Evolutionary conservation across 1,140 invertebrate species (phyloP).

Genomic region (Polypedilum vanderplanki): DNA sequence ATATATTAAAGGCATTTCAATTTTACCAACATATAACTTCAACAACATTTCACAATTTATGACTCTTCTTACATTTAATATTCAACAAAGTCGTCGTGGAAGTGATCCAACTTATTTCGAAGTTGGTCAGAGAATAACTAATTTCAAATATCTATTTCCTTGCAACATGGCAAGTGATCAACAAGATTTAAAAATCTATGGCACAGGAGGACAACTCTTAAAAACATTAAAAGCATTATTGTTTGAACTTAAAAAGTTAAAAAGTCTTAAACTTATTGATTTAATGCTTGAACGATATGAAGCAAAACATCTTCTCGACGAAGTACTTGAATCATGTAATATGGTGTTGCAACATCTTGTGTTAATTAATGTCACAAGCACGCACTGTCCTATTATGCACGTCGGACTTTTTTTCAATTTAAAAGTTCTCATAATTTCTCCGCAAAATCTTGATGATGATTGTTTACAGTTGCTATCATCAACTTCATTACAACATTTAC

Average conservation of each 20-base stretch:
- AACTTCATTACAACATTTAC: constrained; percentile 60
- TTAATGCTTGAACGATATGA: constrained; percentile 66
- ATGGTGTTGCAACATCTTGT: constrained; percentile 57
- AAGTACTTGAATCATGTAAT: constrained; percentile 60
- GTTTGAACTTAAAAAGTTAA: constrained; percentile 57
- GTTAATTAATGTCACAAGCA: constrained; percentile 68
- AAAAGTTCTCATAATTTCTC: constrained; percentile 63
- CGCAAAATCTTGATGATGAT: constrained; percentile 75
- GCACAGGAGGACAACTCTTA: constrained; percentile 67
- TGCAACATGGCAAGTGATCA: constrained; percentile 65
- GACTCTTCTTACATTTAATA: constrained; percentile 49
- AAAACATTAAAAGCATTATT: constrained; percentile 64
- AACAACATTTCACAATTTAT: constrained; percentile 80
- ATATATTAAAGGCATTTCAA: constrained; percentile 59
- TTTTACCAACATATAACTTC: constrained; percentile 70
- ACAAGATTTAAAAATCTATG: constrained; percentile 57
- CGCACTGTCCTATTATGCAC: constrained; percentile 67
- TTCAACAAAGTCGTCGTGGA: constrained; percentile 34
- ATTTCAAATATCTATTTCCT: constrained; percentile 69
- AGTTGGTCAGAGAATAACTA: constrained; percentile 53
- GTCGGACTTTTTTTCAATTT: constrained; percentile 70
- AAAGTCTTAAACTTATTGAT: constrained; percentile 63
- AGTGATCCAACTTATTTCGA: constrained; percentile 42
- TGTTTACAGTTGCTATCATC: constrained; percentile 61
- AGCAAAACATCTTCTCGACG: constrained; percentile 65